phyloP scores from a whole-genome alignment of 1,140 invertebrate species.

The Drosophila orosa region DNA sequence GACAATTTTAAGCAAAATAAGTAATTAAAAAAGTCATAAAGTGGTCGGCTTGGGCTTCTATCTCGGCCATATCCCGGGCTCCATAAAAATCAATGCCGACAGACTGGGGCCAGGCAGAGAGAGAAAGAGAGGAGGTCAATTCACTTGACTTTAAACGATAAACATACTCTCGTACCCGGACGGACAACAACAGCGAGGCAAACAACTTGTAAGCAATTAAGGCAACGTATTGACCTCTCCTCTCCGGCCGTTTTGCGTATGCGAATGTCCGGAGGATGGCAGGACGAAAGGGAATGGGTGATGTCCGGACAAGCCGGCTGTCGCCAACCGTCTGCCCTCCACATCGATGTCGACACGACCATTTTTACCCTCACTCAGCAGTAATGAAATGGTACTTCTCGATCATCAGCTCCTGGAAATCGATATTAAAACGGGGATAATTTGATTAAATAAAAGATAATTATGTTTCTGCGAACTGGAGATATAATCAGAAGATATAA shows the following conservation, averaged over 20 bases:
- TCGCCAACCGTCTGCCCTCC: conserved; percentile 32
- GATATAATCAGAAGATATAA: not conserved
- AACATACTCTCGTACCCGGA: conserved; percentile 50
- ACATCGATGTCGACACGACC: conserved; percentile 55
- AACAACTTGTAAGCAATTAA: conserved; percentile 81
- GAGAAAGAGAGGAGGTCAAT: conserved; percentile 47
- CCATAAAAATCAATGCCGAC: conserved; percentile 80
- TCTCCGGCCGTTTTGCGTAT: conserved; percentile 33
- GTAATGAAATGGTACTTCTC: conserved; percentile 14
- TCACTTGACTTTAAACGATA: conserved; percentile 77
- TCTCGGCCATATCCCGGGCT: conserved; percentile 28
- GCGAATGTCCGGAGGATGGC: conserved; percentile 16
- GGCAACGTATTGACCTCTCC: conserved; percentile 70
- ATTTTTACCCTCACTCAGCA: conserved; percentile 31
- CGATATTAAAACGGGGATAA: conserved; percentile 21
- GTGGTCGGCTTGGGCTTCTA: conserved; percentile 42
- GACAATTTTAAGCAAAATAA: conserved; percentile 77
- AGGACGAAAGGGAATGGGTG: conserved; percentile 27
- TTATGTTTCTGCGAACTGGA: not conserved
- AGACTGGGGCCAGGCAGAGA: conserved; percentile 57
- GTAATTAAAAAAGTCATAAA: conserved; percentile 82
- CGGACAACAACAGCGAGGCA: conserved; percentile 57
- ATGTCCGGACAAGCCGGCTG: conserved; percentile 28
- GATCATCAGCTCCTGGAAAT: conserved; percentile 28
- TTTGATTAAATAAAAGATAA: conserved; percentile 4